Conservation (phyloP, 2,113 vertebrate species). For the Lepisosteus osseus region DNA sequence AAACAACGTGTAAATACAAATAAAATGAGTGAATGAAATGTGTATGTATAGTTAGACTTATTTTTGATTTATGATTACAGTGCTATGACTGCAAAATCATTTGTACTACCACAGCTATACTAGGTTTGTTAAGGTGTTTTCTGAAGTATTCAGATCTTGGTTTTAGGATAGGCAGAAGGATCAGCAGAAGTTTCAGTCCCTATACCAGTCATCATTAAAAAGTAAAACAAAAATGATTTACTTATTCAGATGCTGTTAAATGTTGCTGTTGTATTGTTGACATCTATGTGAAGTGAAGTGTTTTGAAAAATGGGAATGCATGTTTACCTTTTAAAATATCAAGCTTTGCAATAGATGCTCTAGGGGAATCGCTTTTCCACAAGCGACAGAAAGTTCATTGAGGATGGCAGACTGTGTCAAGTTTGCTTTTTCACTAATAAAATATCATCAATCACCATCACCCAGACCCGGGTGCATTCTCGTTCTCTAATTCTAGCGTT, state of each 20-base stretch:
- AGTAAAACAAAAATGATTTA: conserved; percentile 31
- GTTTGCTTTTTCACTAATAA: not conserved
- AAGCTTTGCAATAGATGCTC: not conserved
- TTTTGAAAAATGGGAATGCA: conserved; percentile 16
- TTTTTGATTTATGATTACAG: too few species aligned
- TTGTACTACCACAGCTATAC: too few species aligned
- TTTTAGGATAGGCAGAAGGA: too few species aligned
- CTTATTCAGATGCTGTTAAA: conserved; percentile 21
- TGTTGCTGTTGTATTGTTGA: not conserved
- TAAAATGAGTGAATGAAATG: too few species aligned
- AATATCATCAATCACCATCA: not conserved
- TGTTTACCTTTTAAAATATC: not conserved
- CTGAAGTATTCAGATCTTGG: too few species aligned
- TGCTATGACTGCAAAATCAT: too few species aligned
- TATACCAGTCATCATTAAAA: too few species aligned
- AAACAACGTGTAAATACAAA: too few species aligned
- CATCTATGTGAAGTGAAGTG: not conserved
- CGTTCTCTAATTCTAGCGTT: not conserved
- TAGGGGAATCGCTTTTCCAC: not conserved
- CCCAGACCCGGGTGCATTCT: not conserved
- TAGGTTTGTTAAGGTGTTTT: too few species aligned
- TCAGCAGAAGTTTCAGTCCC: too few species aligned
- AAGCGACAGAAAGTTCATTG: not conserved
- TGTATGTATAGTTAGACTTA: too few species aligned
- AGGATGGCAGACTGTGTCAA: not conserved